These are phyloP conservation scores for Petrocephalus zakoni DNA, from an alignment of 2,113 vertebrate genomes.

Conservation along the genomic window DNA sequence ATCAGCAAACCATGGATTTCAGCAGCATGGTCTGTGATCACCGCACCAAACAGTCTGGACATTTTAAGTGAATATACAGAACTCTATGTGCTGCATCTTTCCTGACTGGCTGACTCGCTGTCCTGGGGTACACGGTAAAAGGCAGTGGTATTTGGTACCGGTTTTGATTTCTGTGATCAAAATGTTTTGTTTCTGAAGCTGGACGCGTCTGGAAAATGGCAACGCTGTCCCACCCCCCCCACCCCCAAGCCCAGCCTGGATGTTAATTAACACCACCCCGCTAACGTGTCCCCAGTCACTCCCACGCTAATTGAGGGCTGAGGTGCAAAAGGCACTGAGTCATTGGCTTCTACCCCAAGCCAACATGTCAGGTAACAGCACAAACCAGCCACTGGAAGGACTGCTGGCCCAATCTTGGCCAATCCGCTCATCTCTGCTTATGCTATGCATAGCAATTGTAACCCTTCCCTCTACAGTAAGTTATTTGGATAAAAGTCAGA, in stretches of 20 bases:
- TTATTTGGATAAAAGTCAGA: background rate
- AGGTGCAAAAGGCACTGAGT: background rate
- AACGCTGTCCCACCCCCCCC: background rate
- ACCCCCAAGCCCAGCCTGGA: background rate
- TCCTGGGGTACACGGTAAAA: background rate
- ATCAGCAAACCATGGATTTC: background rate
- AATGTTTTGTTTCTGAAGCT: background rate
- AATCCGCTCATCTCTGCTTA: background rate
- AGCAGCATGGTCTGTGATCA: background rate
- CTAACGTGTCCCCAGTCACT: conserved; percentile 4
- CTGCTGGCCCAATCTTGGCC: background rate
- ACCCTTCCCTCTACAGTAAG: background rate
- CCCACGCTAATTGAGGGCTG: background rate
- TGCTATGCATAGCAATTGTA: background rate
- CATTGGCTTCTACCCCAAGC: background rate
- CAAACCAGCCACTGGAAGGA: background rate
- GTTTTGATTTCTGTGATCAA: background rate
- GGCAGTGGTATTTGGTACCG: background rate
- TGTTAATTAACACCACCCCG: background rate
- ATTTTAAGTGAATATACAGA: background rate
- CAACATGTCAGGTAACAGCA: background rate
- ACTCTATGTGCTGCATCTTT: background rate
- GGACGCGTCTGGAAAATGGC: background rate
- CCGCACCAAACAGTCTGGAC: background rate
- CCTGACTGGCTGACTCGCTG: background rate